Conservation (phyloP, 1,140 invertebrate species). For the Cotesia vestalis region DNA sequence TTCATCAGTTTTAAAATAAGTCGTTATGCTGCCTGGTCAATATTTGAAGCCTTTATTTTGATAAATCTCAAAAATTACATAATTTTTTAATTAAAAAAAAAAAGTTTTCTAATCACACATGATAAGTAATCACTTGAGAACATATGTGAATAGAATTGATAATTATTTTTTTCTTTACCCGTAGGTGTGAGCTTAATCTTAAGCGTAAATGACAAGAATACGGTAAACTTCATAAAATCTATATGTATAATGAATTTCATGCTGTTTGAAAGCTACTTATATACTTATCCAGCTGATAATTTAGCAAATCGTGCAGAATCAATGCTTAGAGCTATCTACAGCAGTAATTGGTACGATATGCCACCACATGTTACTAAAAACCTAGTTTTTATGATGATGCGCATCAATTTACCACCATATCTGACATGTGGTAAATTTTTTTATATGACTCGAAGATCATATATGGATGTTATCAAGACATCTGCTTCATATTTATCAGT, state of each 20-base stretch:
- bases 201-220: conserved; percentile 15
- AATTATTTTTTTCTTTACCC: too few relatives aligned
- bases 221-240: conserved; percentile 28
- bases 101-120: too few relatives aligned
- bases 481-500: conserved; percentile 37
- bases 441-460: conserved; percentile 29
- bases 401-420: conserved; percentile 24
- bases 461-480: conserved; percentile 34
- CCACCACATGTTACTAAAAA: conserved; percentile 19
- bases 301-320: conserved; percentile 27
- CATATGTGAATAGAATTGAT: too few relatives aligned
- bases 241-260: conserved; percentile 15
- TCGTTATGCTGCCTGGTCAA: too few relatives aligned
- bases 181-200: too few relatives aligned
- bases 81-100: too few relatives aligned
- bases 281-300: conserved; percentile 32
- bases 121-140: too few relatives aligned
- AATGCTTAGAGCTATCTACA: conserved; percentile 24
- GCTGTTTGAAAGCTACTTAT: conserved; percentile 31
- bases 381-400: conserved; percentile 35
- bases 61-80: too few relatives aligned
- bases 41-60: too few relatives aligned
- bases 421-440: conserved; percentile 37
- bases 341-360: conserved; percentile 31
- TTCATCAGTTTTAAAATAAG: too few relatives aligned